These are phyloP conservation scores for Indri indri DNA, from an alignment of 2,113 vertebrate species.

Conservation along the genomic window DNA sequence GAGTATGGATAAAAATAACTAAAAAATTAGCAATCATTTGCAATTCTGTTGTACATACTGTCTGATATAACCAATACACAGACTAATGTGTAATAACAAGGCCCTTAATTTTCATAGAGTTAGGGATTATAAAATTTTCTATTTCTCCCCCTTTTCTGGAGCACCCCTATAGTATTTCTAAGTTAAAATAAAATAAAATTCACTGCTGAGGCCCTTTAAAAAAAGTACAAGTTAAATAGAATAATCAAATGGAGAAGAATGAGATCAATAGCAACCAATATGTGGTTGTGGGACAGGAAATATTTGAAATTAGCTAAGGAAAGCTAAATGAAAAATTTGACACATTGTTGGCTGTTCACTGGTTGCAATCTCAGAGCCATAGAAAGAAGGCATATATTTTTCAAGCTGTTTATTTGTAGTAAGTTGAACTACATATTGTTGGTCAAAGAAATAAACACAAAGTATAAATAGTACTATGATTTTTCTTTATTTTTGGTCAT, in stretches of 20 bases:
- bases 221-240: neutral
- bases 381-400: neutral
- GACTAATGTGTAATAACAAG: neutral
- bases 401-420: slow-evolving; percentile 1
- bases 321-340: neutral
- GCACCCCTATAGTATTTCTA: slow-evolving; percentile 2
- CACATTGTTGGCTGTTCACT: neutral
- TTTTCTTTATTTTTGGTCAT: neutral
- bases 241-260: slow-evolving; percentile 20
- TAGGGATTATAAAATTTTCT: slow-evolving; percentile 51
- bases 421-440: neutral
- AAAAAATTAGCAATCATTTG: neutral
- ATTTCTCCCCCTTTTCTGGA: slow-evolving; percentile 73
- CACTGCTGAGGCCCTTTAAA: slow-evolving; percentile 60
- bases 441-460: neutral
- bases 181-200: slow-evolving; percentile 55
- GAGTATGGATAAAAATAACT: slow-evolving; percentile 60
- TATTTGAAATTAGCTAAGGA: neutral
- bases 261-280: neutral
- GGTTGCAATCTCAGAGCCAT: neutral
- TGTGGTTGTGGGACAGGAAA: neutral
- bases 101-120: slow-evolving; percentile 29
- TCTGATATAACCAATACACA: neutral
- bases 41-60: slow-evolving; percentile 53
- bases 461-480: neutral